Base-by-base conservation (phyloP, 2,888 invertebrate genomes). In the Ectobius pallidus region DNA sequence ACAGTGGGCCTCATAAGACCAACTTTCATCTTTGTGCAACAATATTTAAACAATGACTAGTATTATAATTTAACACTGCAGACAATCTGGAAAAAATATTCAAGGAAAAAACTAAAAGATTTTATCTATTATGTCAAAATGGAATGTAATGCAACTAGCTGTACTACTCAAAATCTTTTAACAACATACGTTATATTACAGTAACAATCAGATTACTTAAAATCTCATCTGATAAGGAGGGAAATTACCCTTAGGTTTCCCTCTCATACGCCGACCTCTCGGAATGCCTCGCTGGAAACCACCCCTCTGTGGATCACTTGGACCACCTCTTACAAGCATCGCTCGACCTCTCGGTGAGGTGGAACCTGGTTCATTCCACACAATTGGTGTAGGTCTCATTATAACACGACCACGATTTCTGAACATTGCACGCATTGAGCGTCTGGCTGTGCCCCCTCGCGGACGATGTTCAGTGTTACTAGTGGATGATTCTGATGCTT, bases 401-500 rank as follows among this genome's bases (percentile, higher is more conserved):
- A 16, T 62, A 0, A 52, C 68, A 25, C 74, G 63, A 2, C 72
- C 61, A 7, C 76, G 81, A 77, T 81, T 76, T 42, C 79, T 74
- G 65, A 80, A 73, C 34, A 73, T 67, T 80, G 81, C 69, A 79
- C 20, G 79, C 80, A 77, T 78, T 72, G 70, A 80, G 68, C 73
- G 75, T 46, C 81, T 81, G 70, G 78, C 81, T 76, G 79, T 83
- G 44, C 76, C 79, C 78, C 82, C 76, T 72, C 78, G 78, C 71
- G 71, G 78, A 68, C 73, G 78, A 77, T 78, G 81, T 49, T 79
- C 82, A 73, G 77, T 77, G 82, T 77, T 77, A 80, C 83, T 1
- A 88, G 83, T 3, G 88, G 87, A 75, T 88, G 89, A 63, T 87
- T 87, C 22, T 88, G 88, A 2, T 88, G 82, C 80, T 82, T 93